Base-by-base conservation (phyloP, 2,888 invertebrate species). In the Axea sp. region DNA sequence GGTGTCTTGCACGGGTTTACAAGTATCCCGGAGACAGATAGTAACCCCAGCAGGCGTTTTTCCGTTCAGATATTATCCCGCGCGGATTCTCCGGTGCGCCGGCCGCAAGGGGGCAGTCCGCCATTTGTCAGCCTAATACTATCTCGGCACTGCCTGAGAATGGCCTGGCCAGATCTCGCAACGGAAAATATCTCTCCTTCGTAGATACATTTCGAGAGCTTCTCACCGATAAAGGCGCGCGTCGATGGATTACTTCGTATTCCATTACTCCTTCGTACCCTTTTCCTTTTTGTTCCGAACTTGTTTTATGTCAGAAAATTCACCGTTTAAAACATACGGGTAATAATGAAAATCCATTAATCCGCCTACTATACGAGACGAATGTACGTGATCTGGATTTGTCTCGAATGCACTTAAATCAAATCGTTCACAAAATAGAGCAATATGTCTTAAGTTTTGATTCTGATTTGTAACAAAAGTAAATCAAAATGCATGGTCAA, bases 1-100 rank as follows among this genome's bases (percentile, higher is more conserved):
- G 60, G 69, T 49, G 64, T 73, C 72, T 76, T 69, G 68, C 60
- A 49, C 73, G 33, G 35, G 60, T 45, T 65, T 45, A 64, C 69
- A 60, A 57, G 73, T 62, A 68, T 49, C 12, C 41, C 71, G 60
- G 41, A 60, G 69, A 65, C 59, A 53, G 59, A 60, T 45, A 57
- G 67, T 67, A 67, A 67, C 57, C 67, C 41, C 57, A 57, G 57
- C 57, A 57, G 67, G 47, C 67, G 67, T 67, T 67, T 67, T 57
- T 67, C 57, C 67, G 47, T 35, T 24, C 39, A 11, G 57, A 67
- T 67, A 57, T 55, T 67, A 57, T 59, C 57, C 47, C 12, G 24
- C 35, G 37, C 24, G 51, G 37, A 7, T 35, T 45, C 22, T 45
- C 30, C 6, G 22, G 47, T 41, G 17, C 7, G 8, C 28, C 41